These are phyloP conservation scores for Falco peregrinus DNA, from an alignment of 2,797 vertebrate genomes.

Conservation along the genomic window DNA sequence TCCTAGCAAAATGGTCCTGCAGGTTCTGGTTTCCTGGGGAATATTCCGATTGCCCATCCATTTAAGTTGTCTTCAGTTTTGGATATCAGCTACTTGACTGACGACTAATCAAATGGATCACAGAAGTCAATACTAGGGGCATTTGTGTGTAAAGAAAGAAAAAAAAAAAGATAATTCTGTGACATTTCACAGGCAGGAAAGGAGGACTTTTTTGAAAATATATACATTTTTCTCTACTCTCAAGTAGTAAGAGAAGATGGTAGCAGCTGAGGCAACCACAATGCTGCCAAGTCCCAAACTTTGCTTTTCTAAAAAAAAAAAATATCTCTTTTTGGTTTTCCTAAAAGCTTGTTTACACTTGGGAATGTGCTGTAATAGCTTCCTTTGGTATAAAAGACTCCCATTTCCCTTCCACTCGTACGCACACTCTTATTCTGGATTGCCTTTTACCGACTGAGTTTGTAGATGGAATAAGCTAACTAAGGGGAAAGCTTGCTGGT, in stretches of 20 bases:
- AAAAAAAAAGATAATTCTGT: background rate
- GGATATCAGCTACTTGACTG: background rate
- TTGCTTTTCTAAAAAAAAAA: background rate
- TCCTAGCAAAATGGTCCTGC: background rate
- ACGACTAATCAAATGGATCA: background rate
- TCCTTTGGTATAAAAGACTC: background rate
- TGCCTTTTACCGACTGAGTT: conserved; percentile 16
- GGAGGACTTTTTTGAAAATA: background rate
- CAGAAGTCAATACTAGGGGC: background rate
- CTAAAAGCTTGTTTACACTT: background rate
- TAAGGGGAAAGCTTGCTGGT: conserved; percentile 29
- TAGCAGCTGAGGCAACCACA: background rate
- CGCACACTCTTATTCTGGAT: background rate
- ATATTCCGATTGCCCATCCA: background rate
- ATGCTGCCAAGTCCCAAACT: background rate
- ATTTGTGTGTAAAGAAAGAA: background rate
- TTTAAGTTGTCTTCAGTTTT: background rate
- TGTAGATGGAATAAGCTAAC: conserved; percentile 39
- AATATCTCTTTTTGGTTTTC: background rate
- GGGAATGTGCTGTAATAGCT: background rate
- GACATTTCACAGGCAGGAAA: background rate
- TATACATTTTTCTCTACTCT: background rate
- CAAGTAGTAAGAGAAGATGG: background rate
- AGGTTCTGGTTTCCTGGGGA: background rate
- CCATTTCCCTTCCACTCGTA: background rate